Evolutionary conservation across 92 coral and sea anemone genomes (phyloP), one percentile per base, ranked within the genome.

Genomic region (Epizoanthus fatuus): DNA sequence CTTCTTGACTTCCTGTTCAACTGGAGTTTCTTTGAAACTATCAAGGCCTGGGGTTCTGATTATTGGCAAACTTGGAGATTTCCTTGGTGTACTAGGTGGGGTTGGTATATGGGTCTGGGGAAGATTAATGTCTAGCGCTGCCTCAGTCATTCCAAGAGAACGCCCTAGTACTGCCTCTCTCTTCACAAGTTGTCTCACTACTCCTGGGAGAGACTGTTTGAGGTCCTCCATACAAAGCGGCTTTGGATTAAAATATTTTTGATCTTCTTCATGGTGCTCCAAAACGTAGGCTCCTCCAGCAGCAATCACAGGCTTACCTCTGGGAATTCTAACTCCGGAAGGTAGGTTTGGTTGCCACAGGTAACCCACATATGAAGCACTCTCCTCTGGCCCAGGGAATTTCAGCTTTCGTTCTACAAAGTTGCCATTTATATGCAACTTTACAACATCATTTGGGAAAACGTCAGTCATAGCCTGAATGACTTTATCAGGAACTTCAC

Each of bases 161-260:
- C 86, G 91, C 40, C 97, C 96, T 9, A 96, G 70, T 14, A 93
- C 91, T 11, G 99, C 98, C 71, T 97, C 99, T 52, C 98, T 89
- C 49, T 89, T 86, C 9, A 94, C 92, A 81, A 97, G 92, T 84
- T 97, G 98, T 83, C 90, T 81, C 12, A 97, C 94, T 35, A 97
- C 99, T 8, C 93, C 93, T 25, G 99, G 97, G 56, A 97, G 94
- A 3, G 97, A 91, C 72, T 80, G 78, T 57, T 87, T 93, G 3
- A 97, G 88, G 72, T 97, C 99, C 37, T 83, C 87, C 76, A 97
- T 53, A 79, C 91, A 82, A 20, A 97, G 81, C 29, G 92, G 89
- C 75, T 75, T 91, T 0, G 90, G 92, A 37, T 69, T 88, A 69
- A 86, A 86, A 39, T 83, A 68, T n/a, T 69, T 84, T 54, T 76